Evolutionary conservation across 2,113 vertebrate genomes (phyloP).

Genomic region (Hemichromis elongatus): DNA sequence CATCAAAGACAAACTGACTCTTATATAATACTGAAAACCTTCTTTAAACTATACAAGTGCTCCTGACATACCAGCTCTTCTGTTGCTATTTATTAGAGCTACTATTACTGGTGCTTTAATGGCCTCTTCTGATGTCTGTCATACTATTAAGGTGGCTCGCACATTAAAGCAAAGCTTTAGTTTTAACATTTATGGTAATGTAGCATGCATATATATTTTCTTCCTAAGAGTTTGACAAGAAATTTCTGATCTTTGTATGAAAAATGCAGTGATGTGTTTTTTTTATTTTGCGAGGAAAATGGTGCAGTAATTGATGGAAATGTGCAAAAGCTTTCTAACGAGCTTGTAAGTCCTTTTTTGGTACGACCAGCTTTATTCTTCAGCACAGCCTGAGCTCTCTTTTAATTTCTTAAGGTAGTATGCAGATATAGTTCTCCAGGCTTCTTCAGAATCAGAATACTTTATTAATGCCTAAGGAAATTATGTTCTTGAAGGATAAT

Average conservation of each 20-base stretch:
- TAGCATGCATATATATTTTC: not conserved
- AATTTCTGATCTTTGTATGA: not conserved
- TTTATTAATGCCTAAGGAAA: no score
- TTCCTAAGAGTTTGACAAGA: not conserved
- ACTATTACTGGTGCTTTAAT: not conserved
- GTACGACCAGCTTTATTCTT: not conserved
- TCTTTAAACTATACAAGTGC: not conserved
- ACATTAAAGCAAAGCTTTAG: not conserved
- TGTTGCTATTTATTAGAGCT: not conserved
- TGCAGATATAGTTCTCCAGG: not conserved
- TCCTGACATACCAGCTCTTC: not conserved
- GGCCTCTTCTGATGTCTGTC: not conserved
- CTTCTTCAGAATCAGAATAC: no score
- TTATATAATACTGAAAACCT: not conserved
- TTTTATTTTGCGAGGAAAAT: not conserved
- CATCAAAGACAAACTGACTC: constrained; percentile 13
- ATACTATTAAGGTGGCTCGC: not conserved
- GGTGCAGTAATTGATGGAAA: not conserved
- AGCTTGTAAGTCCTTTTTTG: not conserved
- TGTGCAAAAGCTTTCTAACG: not conserved
- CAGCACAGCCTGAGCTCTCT: not conserved
- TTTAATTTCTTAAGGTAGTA: not conserved
- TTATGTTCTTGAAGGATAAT: not conserved
- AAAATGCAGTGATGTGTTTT: not conserved
- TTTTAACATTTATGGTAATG: not conserved